Conservation (phyloP, 2,888 invertebrate genomes). For the Halocaridina rubra region DNA sequence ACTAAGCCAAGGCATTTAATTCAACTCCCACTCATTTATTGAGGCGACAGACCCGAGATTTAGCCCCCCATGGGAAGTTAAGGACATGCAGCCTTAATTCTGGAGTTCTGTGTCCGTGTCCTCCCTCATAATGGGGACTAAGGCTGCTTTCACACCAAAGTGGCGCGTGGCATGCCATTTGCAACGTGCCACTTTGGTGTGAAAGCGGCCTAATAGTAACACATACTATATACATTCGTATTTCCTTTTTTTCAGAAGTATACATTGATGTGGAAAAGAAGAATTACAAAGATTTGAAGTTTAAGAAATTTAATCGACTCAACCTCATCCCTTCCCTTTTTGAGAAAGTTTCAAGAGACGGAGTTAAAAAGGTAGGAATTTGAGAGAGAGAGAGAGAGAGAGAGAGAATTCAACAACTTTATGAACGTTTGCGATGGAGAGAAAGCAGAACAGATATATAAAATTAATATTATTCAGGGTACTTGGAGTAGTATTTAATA, state of each 20-base stretch:
- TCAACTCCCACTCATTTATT: too few relatives aligned
- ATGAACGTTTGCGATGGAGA: too few relatives aligned
- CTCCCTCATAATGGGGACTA: background rate
- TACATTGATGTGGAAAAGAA: slow-evolving; percentile 73
- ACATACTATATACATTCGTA: background rate
- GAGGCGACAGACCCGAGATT: too few relatives aligned
- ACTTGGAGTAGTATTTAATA: too few relatives aligned
- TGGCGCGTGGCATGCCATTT: too few relatives aligned
- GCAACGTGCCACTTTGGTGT: too few relatives aligned
- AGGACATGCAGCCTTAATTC: background rate
- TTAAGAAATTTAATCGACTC: slow-evolving; percentile 73
- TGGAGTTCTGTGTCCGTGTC: background rate
- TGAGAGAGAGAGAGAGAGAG: too few relatives aligned
- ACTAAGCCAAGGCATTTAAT: too few relatives aligned
- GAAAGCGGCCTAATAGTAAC: too few relatives aligned
- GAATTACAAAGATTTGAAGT: slow-evolving; percentile 74
- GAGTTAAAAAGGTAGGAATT: slow-evolving; percentile 71
- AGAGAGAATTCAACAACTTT: too few relatives aligned
- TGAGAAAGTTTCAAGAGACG: slow-evolving; percentile 73
- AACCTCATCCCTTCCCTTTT: slow-evolving; percentile 73
- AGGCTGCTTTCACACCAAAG: background rate
- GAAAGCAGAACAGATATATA: too few relatives aligned
- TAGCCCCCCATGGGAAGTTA: background rate
- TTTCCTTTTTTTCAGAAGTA: slow-evolving; percentile 68
- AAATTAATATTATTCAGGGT: too few relatives aligned